Evolutionary conservation across 2,888 invertebrate species (phyloP), one percentile per base, ranked within the genome.

Genomic region (Trissonchulus latispiculum): DNA sequence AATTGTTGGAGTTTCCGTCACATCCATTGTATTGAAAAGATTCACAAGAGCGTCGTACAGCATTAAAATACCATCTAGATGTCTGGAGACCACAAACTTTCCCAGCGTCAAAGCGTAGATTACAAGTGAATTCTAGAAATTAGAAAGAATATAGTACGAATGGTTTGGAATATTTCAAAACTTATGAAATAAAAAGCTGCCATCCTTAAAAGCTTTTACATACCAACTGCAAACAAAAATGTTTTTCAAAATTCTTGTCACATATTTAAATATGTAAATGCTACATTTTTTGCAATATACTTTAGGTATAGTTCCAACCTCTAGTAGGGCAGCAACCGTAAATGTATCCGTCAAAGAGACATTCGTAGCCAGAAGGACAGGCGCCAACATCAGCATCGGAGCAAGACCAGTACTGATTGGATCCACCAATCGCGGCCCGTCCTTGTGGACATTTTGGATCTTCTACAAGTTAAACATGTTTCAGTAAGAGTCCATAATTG

Each of bases 1-100:
- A 81, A 76, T 80, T 8, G 82, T 81, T 35, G 78, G n/a, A 77
- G 76, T 81, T 81, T 31, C 80, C 79, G 48, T 72, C 72, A 71
- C 81, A 81, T 32, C 81, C 82, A 69, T 79, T 79, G 77, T 82
- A 82, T 71, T 79, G 77, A 72, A 79, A 80, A 33, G 77, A 77
- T 61, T 78, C 77, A 70, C 80, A 80, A 29, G 75, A 76, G 48
- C 61, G 78, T 29, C 75, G 61, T 1, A 70, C 33, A 28, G 76
- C 73, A 73, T 81, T 79, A 74, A 78, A 81, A 71, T 76, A 80
- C 71, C 80, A 77, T 76, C 80, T 80, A 31, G 78, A 78, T 0
- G 80, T 80, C 66, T 80, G 80, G 15, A 80, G 78, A 69, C 81
- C 81, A 71, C 81, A 81, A 18, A 8, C 29, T 64, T 33, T 64